These are phyloP conservation scores for Malacosoma neustria DNA, from an alignment of 2,888 invertebrate species.

Conservation along the genomic window DNA sequence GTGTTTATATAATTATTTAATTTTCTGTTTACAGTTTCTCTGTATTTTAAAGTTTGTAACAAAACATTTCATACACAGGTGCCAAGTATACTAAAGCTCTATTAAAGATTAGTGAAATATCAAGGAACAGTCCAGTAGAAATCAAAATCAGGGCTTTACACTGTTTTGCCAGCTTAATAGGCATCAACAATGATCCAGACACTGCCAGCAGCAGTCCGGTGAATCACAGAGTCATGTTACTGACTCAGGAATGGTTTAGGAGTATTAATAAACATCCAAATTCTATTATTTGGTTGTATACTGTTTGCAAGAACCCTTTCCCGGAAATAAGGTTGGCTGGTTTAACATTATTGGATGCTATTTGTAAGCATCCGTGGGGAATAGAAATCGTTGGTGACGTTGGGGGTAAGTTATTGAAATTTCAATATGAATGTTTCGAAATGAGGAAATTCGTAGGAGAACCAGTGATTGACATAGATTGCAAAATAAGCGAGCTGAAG, in stretches of 20 bases:
- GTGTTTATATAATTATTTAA: no score
- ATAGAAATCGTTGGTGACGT: slow-evolving; percentile 80
- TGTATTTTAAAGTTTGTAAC: no score
- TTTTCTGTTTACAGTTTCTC: no score
- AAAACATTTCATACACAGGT: slow-evolving; percentile 35
- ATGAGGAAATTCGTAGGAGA: no score
- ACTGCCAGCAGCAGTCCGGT: slow-evolving; percentile 46
- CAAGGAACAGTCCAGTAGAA: slow-evolving; percentile 78
- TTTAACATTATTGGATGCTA: slow-evolving; percentile 77
- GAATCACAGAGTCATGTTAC: slow-evolving; percentile 59
- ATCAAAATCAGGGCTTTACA: slow-evolving; percentile 80
- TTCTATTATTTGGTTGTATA: slow-evolving; percentile 77
- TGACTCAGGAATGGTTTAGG: slow-evolving; percentile 70
- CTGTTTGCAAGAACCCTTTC: slow-evolving; percentile 85
- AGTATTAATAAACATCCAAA: slow-evolving; percentile 40
- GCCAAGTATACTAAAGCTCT: slow-evolving; percentile 65
- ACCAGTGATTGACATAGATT: no score
- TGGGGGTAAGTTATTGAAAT: slow-evolving; percentile 76
- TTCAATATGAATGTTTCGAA: no score
- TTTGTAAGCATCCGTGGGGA: slow-evolving; percentile 87
- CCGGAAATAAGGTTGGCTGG: slow-evolving; percentile 83
- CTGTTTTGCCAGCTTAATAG: slow-evolving; percentile 76
- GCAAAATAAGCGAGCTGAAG: no score
- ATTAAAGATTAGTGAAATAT: slow-evolving; percentile 72
- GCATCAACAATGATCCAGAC: slow-evolving; percentile 47